Evolutionary conservation across 2,888 invertebrate species (phyloP).

Genomic region (Caenorhabditis macrosperma): DNA sequence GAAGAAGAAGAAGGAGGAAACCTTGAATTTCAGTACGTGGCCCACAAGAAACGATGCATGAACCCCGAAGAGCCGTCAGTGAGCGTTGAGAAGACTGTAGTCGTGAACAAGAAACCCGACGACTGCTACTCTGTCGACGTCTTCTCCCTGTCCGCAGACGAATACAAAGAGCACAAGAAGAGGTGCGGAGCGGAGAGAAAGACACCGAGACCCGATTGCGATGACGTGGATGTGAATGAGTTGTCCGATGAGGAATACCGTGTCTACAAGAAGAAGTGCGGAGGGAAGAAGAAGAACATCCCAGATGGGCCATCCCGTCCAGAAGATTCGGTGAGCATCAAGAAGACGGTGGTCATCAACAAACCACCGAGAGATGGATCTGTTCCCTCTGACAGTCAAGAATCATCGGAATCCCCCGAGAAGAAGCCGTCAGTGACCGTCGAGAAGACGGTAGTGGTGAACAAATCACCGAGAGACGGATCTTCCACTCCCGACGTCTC

Average conservation of each 20-base stretch:
- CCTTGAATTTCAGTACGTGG: conserved; percentile 3
- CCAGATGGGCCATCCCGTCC: neutral
- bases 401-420: neutral
- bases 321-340: neutral
- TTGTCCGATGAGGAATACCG: conserved; percentile 1
- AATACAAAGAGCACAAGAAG: conserved; percentile 10
- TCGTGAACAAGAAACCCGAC: neutral
- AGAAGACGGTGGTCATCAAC: neutral
- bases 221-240: conserved; percentile 17
- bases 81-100: conserved; percentile 15
- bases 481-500: neutral
- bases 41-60: conserved; percentile 14
- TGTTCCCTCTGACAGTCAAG: neutral
- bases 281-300: neutral
- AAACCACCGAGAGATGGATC: neutral
- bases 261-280: conserved; percentile 5
- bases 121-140: conserved; percentile 7
- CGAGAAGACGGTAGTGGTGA: neutral
- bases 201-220: conserved; percentile 9
- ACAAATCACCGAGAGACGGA: conserved; percentile 1
- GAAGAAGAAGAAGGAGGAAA: no score
- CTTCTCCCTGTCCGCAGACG: neutral
- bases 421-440: conserved; percentile 5
- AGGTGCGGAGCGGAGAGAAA: conserved; percentile 15
- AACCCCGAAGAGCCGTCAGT: neutral